Conservation (phyloP, 1,140 invertebrate genomes). For the Linepithema humile region DNA sequence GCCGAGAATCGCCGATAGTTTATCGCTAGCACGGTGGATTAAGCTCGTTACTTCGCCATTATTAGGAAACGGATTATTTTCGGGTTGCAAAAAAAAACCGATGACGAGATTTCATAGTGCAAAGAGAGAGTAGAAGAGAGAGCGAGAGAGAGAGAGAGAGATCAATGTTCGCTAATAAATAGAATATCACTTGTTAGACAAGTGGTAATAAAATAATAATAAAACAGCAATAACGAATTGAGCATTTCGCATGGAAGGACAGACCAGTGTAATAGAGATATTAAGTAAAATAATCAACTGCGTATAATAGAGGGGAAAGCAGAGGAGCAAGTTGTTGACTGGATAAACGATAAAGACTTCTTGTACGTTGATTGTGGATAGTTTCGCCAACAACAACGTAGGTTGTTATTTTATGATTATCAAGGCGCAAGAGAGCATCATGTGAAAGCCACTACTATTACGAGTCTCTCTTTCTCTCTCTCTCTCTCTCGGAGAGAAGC, state of each 20-base stretch:
- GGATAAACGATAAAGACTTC: conserved; percentile 22
- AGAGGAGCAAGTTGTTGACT: background rate
- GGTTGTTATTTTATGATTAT: conserved; percentile 37
- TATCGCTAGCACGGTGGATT: conserved; percentile 39
- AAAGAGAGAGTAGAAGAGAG: background rate
- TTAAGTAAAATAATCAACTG: background rate
- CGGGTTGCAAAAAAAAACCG: background rate
- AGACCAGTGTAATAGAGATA: background rate
- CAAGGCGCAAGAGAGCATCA: background rate
- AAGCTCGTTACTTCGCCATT: conserved; percentile 35
- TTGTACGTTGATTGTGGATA: conserved; percentile 18
- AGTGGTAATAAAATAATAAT: background rate
- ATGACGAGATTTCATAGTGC: background rate
- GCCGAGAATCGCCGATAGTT: conserved; percentile 50
- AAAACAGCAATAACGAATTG: too few relatives aligned
- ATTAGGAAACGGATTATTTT: background rate
- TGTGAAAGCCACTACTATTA: background rate
- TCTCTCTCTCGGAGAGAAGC: conserved; percentile 7
- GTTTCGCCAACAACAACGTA: conserved; percentile 21
- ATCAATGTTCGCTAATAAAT: background rate
- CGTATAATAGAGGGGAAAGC: conserved; percentile 2
- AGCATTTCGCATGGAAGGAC: background rate
- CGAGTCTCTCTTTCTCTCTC: background rate
- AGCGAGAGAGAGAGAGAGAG: too few relatives aligned
- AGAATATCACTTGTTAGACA: background rate